phyloP scores from a whole-genome alignment of 2,797 vertebrate species.

The Peromyscus aztecus region DNA sequence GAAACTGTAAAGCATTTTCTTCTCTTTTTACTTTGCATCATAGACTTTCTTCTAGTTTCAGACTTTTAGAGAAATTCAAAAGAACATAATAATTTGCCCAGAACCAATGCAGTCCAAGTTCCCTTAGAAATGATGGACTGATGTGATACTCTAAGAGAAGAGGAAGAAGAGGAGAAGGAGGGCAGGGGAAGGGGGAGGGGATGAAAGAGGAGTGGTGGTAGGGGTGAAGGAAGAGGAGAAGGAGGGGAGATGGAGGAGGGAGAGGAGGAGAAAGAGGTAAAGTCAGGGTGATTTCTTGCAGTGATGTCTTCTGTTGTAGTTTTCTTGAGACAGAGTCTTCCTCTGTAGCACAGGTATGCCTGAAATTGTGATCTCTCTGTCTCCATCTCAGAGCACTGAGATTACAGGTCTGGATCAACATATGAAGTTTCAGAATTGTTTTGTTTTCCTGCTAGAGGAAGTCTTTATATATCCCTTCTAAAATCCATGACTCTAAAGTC shows the following conservation, averaged over 20 bases:
- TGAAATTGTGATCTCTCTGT: background rate
- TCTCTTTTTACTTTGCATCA: slow-evolving; percentile 11
- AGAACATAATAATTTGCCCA: background rate
- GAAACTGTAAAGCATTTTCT: background rate
- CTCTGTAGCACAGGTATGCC: background rate
- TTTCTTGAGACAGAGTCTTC: background rate
- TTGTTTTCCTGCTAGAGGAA: background rate
- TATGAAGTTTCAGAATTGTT: background rate
- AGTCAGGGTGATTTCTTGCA: background rate
- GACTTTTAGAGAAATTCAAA: slow-evolving; percentile 1
- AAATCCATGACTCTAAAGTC: background rate
- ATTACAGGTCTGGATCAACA: background rate
- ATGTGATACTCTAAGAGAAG: background rate
- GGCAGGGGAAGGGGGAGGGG: background rate
- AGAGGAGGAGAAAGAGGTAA: background rate
- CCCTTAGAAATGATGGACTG: background rate
- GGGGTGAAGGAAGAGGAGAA: no score
- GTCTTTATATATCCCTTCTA: background rate
- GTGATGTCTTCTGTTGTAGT: background rate
- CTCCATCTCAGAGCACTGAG: background rate
- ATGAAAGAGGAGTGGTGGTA: background rate
- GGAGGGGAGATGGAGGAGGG: background rate
- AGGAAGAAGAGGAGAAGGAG: background rate
- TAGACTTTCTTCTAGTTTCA: background rate
- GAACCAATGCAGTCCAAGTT: background rate